Evolutionary conservation across 2,113 vertebrate species (phyloP).

Genomic region (Boulengeromyrus knoepffleri): DNA sequence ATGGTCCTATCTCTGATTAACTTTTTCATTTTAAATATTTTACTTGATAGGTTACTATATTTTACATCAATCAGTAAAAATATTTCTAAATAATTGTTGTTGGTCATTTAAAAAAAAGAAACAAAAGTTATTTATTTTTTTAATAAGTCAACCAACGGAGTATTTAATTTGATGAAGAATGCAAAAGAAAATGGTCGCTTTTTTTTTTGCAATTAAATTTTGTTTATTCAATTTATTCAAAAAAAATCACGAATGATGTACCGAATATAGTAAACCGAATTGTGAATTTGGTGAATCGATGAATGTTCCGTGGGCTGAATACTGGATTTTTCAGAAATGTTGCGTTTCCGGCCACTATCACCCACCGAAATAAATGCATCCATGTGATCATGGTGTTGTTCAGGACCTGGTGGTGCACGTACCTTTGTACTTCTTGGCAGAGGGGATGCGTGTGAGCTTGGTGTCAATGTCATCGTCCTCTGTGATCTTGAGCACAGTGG

Average conservation of each 20-base stretch:
- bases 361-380: neutral
- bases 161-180: neutral
- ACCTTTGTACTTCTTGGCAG: constrained; percentile 97
- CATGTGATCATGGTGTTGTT: neutral
- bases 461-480: constrained; percentile 92
- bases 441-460: constrained; percentile 89
- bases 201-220: neutral
- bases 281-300: neutral
- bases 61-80: neutral
- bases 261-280: neutral
- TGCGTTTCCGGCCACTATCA: neutral
- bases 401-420: neutral
- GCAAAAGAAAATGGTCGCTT: neutral
- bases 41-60: neutral
- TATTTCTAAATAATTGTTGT: neutral
- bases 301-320: neutral
- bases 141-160: neutral
- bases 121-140: neutral
- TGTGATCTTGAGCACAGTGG: constrained; percentile 87
- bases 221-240: neutral
- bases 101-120: neutral
- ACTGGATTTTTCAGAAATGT: neutral
- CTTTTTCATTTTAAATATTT: neutral
- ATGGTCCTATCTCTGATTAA: neutral
- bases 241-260: neutral